phyloP scores from a whole-genome alignment of 2,797 vertebrate genomes.

The Mustela erminea region DNA sequence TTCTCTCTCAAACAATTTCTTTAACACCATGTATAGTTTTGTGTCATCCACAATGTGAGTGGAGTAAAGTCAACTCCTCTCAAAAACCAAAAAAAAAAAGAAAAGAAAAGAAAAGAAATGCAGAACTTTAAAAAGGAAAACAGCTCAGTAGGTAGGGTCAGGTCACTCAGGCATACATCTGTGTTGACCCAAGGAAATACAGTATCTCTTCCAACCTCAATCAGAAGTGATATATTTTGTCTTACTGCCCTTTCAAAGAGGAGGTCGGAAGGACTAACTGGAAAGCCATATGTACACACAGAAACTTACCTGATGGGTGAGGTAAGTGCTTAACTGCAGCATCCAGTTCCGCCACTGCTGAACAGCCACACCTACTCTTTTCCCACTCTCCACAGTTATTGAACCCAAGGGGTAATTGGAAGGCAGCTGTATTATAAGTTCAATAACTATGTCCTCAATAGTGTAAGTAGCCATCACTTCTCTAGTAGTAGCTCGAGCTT shows the following conservation, averaged over 20 bases:
- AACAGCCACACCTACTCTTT: conserved; percentile 96
- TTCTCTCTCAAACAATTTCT: neutral
- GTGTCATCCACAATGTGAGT: neutral
- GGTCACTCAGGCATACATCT: neutral
- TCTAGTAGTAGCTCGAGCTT: conserved; percentile 95
- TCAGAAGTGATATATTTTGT: neutral
- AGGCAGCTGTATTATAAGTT: conserved; percentile 97
- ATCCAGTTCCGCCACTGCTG: conserved; percentile 99
- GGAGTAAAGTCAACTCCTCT: neutral
- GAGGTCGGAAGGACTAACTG: neutral
- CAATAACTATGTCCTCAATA: conserved; percentile 98
- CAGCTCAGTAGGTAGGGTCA: neutral
- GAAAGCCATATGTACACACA: neutral
- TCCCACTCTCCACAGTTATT: conserved; percentile 96
- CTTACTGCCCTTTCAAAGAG: neutral
- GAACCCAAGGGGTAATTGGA: conserved; percentile 96
- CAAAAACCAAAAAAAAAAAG: neutral
- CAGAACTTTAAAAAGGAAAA: neutral
- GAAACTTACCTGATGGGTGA: conserved; percentile 92
- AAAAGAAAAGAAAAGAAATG: neutral
- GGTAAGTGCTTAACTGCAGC: conserved; percentile 98
- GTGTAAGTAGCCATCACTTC: conserved; percentile 98
- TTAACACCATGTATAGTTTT: neutral
- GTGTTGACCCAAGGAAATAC: neutral
- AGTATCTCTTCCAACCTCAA: neutral